Evolutionary conservation across 2,888 invertebrate species (phyloP).

Genomic region (Netelia fuscicornis): DNA sequence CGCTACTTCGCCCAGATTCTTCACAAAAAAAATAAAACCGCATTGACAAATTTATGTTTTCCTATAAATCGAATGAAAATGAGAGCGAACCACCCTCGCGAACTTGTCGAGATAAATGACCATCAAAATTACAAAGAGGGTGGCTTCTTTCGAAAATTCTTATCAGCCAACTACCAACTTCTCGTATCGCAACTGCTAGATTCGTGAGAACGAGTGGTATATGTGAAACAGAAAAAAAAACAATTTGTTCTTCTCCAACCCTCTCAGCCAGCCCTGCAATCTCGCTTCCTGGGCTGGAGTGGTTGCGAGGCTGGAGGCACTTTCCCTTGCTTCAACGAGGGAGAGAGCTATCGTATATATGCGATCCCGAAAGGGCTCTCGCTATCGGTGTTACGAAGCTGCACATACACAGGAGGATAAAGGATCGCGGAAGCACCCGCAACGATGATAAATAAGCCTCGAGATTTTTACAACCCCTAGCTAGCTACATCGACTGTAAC

Average conservation of each 20-base stretch:
- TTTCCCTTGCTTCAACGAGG: conserved; percentile 21
- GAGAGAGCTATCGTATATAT: conserved; percentile 3
- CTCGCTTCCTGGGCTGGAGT: conserved; percentile 57
- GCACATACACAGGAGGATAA: conserved; percentile 53
- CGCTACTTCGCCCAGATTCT: not conserved
- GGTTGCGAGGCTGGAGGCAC: conserved; percentile 25
- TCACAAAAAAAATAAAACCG: not conserved
- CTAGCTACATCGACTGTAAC: conserved; percentile 55
- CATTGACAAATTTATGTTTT: conserved; percentile 5
- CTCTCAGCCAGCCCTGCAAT: conserved; percentile 47
- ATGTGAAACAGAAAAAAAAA: conserved; percentile 9
- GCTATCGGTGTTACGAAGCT: conserved; percentile 50
- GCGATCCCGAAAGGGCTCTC: conserved; percentile 16
- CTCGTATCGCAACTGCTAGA: conserved; percentile 18
- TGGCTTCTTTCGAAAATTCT: not conserved
- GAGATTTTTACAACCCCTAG: conserved; percentile 66
- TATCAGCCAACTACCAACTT: conserved; percentile 38
- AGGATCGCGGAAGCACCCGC: conserved; percentile 53
- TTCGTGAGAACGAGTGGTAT: not conserved
- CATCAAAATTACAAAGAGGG: not conserved
- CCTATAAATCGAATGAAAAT: not conserved
- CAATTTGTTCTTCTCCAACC: conserved; percentile 52
- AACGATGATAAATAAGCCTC: conserved; percentile 68
- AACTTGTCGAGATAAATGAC: conserved; percentile 10
- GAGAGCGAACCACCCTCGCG: not conserved